Evolutionary conservation across 2,113 vertebrate species (phyloP).

Genomic region (Rissa tridactyla): DNA sequence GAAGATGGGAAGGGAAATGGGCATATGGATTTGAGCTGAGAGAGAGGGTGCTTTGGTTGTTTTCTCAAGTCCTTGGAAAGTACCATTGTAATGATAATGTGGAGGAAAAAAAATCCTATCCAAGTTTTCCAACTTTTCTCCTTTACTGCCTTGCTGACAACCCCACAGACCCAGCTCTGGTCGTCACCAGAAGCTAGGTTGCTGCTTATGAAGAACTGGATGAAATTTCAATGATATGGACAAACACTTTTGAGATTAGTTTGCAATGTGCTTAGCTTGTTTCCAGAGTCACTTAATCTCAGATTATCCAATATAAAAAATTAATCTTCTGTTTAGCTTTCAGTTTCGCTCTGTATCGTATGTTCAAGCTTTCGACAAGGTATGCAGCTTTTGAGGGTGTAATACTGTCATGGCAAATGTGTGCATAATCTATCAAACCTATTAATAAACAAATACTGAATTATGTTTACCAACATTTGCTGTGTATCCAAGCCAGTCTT

Average conservation of each 20-base stretch:
- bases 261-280: neutral
- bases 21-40: neutral
- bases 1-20: neutral
- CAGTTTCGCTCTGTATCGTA: accelerated
- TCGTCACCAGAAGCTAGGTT: neutral
- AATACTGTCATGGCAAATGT: neutral
- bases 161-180: neutral
- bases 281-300: neutral
- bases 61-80: neutral
- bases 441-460: neutral
- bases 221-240: neutral
- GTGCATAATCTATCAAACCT: neutral
- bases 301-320: neutral
- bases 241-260: neutral
- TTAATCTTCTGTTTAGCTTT: neutral
- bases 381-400: neutral
- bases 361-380: neutral
- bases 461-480: neutral
- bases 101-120: neutral
- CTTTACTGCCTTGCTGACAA: neutral
- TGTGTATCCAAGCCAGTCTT: neutral
- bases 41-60: neutral
- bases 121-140: neutral
- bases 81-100: neutral
- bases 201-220: neutral